A percentile compares a stretch with the other conserved stretches of the same genome.
Conservation (phyloP, 2,888 invertebrate genomes). For the Camponotus fellah region DNA sequence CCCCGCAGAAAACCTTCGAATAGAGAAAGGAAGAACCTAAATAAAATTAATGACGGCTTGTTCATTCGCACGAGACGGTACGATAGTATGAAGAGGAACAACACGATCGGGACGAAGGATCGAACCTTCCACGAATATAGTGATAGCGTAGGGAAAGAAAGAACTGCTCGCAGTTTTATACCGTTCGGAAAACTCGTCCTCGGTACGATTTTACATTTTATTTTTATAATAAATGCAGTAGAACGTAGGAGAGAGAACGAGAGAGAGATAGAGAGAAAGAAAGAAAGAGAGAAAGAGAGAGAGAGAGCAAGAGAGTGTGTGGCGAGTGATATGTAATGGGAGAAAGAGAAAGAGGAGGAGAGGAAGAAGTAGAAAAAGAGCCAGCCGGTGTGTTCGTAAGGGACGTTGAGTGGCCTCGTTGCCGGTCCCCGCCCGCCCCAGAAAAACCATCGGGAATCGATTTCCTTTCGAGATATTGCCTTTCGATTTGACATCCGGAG, state of each 20-base stretch:
- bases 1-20: conserved; percentile 18
- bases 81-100: conserved; percentile 44
- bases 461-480: conserved; percentile 48
- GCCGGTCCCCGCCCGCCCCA: conserved; percentile 55
- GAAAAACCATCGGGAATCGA: conserved; percentile 52
- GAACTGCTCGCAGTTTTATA: conserved; percentile 70
- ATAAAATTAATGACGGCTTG: conserved; percentile 48
- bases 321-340: conserved; percentile 51
- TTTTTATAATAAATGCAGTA: conserved; percentile 82
- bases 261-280: conserved; percentile 16
- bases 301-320: conserved; percentile 29
- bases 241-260: conserved; percentile 67
- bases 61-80: conserved; percentile 42
- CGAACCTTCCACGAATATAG: conserved; percentile 52
- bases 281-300: conserved; percentile 16
- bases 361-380: conserved; percentile 36
- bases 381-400: conserved; percentile 73
- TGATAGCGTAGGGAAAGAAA: conserved; percentile 39
- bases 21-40: background rate
- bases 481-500: conserved; percentile 51
- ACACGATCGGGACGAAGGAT: conserved; percentile 52
- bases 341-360: conserved; percentile 9
- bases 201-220: conserved; percentile 85
- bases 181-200: conserved; percentile 76
- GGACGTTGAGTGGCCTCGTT: conserved; percentile 75